Base-by-base conservation (phyloP, 2,797 vertebrate species). In the Buceros bicornis region DNA sequence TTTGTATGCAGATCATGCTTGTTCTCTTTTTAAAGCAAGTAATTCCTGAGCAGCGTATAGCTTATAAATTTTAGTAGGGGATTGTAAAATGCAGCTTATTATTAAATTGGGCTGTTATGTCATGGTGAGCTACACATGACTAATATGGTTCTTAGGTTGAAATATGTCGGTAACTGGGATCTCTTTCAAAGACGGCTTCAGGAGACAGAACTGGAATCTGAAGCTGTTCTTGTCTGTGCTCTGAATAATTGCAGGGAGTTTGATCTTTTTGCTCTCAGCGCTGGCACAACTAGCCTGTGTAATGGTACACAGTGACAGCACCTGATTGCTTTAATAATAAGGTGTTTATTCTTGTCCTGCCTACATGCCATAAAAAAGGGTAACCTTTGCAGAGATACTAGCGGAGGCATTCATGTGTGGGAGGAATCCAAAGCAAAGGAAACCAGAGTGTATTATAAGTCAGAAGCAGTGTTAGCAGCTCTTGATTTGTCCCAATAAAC, bases 21-120 rank as follows among this genome's bases (percentile, higher is more conserved):
- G 17, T 47, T 74, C 29, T 82, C 16, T 69, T 82, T 56, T 91
- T 86, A 86, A 96, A 94, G 35, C 54, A 91, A 96, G 76, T 53
- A 13, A 81, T 78, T 92, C 53, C 83, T 80, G 90, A 89, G 82
- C 79, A 82, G 57, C 82, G 57, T 72, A 50, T 40, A 58, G 76
- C 35, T 57, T 61, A 50, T 35, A 19, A 29, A 66, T 87, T 69
- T 53, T 74, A 77, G 21, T 22, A 86, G n/a, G 56, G 8, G 33
- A 64, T 90, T 87, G 40, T 53, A 61, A 72, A 82, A 57, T 45
- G 26, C 40, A 66, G 20, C 11, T 81, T 73, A n/a, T 72, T 94
- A 42, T 31, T 69, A 69, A 73, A 26, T 69, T 77, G 80, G 48
- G 26, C 60, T 61, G 47, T 51, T 53, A 33, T 3, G 40, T 73